phyloP scores from a whole-genome alignment of 30 jellyfish, hydroid and myxozoan species.

The Aurelia sp. region DNA sequence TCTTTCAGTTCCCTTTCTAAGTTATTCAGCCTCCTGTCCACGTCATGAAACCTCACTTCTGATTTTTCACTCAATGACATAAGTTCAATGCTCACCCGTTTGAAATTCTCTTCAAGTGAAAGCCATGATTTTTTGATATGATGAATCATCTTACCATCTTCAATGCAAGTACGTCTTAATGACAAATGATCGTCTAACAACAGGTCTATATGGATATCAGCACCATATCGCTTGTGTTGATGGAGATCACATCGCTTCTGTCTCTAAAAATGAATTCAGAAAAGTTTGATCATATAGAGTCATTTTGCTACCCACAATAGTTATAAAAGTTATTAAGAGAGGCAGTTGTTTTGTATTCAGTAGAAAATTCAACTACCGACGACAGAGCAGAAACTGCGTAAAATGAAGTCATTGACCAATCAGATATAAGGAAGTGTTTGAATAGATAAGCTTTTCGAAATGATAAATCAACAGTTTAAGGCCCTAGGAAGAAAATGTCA shows the following conservation, averaged over 20 bases:
- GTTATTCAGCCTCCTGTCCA: not conserved
- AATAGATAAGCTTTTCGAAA: too few species aligned
- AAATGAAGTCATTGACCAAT: too few species aligned
- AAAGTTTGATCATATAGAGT: not conserved
- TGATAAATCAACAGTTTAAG: too few species aligned
- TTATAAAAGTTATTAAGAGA: too few species aligned
- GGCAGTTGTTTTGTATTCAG: too few species aligned
- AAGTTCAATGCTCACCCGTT: not conserved
- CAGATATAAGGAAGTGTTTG: too few species aligned
- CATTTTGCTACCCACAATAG: not conserved
- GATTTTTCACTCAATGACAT: not conserved
- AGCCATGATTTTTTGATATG: not conserved
- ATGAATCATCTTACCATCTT: not conserved
- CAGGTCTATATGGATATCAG: constrained; percentile 22
- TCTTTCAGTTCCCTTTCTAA: not conserved
- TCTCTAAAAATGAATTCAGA: constrained; percentile 8
- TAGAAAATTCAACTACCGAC: too few species aligned
- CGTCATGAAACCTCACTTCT: constrained; percentile 14
- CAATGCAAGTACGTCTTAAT: constrained; percentile 14
- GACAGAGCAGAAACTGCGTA: too few species aligned
- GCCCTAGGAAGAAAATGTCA: too few species aligned
- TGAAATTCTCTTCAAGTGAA: not conserved
- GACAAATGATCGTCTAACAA: constrained; percentile 37
- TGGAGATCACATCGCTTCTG: constrained; percentile 5
- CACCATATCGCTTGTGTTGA: constrained; percentile 26